These are phyloP conservation scores for Marcusenius ussheri DNA, from an alignment of 2,113 vertebrate genomes.

Conservation along the genomic window DNA sequence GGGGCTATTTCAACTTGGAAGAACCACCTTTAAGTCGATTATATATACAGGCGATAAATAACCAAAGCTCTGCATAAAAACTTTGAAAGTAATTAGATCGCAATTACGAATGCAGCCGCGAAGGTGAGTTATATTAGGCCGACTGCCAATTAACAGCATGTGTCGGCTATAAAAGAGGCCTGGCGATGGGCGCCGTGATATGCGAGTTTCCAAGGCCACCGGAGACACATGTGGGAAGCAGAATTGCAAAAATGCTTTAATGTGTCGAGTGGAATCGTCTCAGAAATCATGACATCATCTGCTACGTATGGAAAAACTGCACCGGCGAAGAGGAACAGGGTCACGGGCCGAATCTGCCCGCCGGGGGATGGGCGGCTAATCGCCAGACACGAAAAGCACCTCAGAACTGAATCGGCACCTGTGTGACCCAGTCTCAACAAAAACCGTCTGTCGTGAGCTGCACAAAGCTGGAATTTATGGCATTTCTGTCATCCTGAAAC, in stretches of 20 bases:
- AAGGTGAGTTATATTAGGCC: background rate
- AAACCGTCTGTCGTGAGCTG: background rate
- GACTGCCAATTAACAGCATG: background rate
- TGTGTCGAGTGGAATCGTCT: background rate
- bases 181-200: background rate
- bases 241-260: background rate
- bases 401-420: background rate
- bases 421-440: background rate
- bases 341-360: background rate
- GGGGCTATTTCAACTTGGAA: background rate
- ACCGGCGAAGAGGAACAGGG: background rate
- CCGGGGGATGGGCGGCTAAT: background rate
- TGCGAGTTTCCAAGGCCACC: background rate
- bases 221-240: background rate
- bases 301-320: background rate
- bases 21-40: background rate
- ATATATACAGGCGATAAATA: background rate
- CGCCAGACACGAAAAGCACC: background rate
- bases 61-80: background rate
- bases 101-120: background rate
- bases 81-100: background rate
- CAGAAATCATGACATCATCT: background rate
- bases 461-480: background rate
- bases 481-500: background rate
- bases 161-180: background rate